These are phyloP conservation scores for Ginglymostoma cirratum DNA, from an alignment of 2,113 vertebrate species.

Conservation along the genomic window DNA sequence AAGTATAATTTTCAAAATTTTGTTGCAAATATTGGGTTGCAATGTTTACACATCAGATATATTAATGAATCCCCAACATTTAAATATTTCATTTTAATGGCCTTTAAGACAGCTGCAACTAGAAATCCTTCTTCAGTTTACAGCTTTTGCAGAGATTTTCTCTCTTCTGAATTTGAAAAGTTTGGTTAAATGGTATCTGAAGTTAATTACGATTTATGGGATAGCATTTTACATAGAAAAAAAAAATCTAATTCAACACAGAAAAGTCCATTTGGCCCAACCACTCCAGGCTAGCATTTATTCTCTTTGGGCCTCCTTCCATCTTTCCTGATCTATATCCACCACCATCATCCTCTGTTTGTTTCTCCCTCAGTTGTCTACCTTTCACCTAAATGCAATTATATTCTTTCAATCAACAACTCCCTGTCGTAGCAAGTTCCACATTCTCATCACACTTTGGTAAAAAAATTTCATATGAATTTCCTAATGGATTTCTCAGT, in stretches of 20 bases:
- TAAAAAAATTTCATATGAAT: too few species aligned
- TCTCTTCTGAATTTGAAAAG: background rate
- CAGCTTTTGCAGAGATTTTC: background rate
- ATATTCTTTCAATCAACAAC: too few species aligned
- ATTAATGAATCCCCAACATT: background rate
- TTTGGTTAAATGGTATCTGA: background rate
- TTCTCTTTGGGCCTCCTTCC: background rate
- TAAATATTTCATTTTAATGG: background rate
- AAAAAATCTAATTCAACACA: too few species aligned
- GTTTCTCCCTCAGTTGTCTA: too few species aligned
- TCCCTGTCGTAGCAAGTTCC: too few species aligned
- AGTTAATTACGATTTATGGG: background rate
- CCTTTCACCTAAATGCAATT: too few species aligned
- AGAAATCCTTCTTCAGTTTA: background rate
- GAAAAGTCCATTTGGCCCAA: background rate
- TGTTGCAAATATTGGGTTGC: background rate
- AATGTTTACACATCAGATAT: background rate
- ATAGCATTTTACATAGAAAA: background rate
- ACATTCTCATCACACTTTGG: too few species aligned
- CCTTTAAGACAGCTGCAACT: background rate
- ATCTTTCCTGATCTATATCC: background rate
- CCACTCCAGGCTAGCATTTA: background rate
- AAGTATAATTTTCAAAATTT: background rate
- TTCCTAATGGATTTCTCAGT: too few species aligned
- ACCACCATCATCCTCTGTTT: background rate